phyloP scores from a whole-genome alignment of 2,113 vertebrate species.

The Zosterops hypoxanthus region DNA sequence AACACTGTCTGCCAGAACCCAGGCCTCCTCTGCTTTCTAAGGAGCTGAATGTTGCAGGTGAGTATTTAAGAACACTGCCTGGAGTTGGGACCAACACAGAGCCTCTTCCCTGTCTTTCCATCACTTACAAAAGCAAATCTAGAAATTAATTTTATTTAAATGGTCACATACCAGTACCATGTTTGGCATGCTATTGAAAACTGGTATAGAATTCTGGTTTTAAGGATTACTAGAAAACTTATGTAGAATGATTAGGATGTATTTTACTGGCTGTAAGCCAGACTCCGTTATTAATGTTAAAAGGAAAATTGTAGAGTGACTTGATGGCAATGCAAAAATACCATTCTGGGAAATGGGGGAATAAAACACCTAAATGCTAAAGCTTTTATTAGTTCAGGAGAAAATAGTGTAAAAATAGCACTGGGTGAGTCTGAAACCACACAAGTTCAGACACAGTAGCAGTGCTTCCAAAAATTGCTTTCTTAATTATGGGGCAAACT shows the following conservation, averaged over 20 bases:
- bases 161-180: neutral
- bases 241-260: fast-evolving
- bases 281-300: neutral
- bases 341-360: neutral
- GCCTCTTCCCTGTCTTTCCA: neutral
- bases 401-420: neutral
- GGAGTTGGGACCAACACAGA: neutral
- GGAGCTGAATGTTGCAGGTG: neutral
- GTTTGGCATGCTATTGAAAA: neutral
- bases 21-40: neutral
- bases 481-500: neutral
- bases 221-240: neutral
- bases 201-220: neutral
- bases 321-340: neutral
- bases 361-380: neutral
- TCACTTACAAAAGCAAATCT: neutral
- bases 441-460: neutral
- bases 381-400: neutral
- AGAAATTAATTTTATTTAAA: neutral
- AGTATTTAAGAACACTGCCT: neutral
- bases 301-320: neutral
- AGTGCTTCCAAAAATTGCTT: neutral
- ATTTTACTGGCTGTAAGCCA: neutral
- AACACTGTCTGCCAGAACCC: neutral
- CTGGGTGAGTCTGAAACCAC: neutral